Evolutionary conservation across 1,140 invertebrate species (phyloP).

Genomic region (Asobara japonica): DNA sequence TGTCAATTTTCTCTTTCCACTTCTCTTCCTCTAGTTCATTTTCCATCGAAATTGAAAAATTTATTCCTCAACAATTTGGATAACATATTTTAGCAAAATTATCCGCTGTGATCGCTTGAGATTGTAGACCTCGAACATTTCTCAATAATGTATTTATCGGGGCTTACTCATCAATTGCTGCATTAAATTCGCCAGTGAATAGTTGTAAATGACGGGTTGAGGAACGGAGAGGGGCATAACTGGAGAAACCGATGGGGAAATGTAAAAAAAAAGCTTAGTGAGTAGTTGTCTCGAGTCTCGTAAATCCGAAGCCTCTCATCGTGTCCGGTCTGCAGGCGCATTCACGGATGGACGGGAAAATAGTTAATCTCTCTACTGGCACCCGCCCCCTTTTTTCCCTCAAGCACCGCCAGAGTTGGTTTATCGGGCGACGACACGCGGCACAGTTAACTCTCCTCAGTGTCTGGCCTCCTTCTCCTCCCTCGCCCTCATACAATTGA

Average conservation of each 20-base stretch:
- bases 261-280: background rate
- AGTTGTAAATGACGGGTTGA: background rate
- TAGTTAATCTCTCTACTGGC: background rate
- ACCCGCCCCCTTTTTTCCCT: background rate
- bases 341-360: conserved; percentile 4
- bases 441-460: conserved; percentile 27
- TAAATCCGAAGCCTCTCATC: conserved; percentile 15
- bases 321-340: conserved; percentile 10
- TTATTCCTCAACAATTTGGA: too few relatives aligned
- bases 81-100: too few relatives aligned
- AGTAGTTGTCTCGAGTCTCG: conserved; percentile 1
- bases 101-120: background rate
- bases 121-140: background rate
- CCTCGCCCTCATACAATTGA: background rate
- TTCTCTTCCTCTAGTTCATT: too few relatives aligned
- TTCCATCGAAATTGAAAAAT: too few relatives aligned
- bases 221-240: background rate
- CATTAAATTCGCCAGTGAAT: background rate
- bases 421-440: conserved; percentile 31
- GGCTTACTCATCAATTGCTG: background rate
- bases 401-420: conserved; percentile 11
- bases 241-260: background rate
- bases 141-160: background rate
- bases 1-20: too few relatives aligned
- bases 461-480: background rate